Base-by-base conservation (phyloP, 2,113 vertebrate genomes). In the Chloroceryle aenea region DNA sequence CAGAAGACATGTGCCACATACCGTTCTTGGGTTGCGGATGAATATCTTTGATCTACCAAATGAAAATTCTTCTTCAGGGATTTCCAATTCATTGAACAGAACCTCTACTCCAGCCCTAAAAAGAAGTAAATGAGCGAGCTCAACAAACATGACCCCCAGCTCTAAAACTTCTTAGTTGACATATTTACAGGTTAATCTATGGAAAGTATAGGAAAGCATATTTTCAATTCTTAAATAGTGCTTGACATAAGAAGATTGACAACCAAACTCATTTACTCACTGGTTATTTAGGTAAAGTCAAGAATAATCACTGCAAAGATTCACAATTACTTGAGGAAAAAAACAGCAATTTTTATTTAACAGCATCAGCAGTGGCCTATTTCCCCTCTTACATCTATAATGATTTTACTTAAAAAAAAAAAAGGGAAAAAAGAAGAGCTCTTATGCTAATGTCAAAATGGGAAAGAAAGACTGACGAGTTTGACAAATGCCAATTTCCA, bases 1-100 rank as follows among this genome's bases (percentile, higher is more conserved):
- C 38, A 50, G 74, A 36, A 91, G 84, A 92, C 26, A 36, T 87
- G 82, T 68, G 71, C 85, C 84, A 97, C 98, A 50, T 98, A 99
- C 99, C 78, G 99, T 99, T 98, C 99, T 98, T 61, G 99, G 99
- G 97, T 99, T 99, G 97, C 99, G 98, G 98, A 99, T 99, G 97
- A 99, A 99, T 97, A 99, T 99, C 98, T 99, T 99, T 73, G 99
- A 99, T 98, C 99, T 98, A 19, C 99, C 99, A 34, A 99, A 99
- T 6, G 99, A 98, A 77, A 98, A 99, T 79, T 99, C 99, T 84
- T 99, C 99, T 75, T 97, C 62, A 36, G 98, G 98, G 91, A 99
- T 98, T 95, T 98, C 96, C 90, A 99, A 93, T 92, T 99, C 98
- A 47, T 97, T 98, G 97, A 99, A 98, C 72, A 99, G 97, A 63